Evolutionary conservation across 2,797 vertebrate genomes (phyloP).

Genomic region (Takifugu rubripes): DNA sequence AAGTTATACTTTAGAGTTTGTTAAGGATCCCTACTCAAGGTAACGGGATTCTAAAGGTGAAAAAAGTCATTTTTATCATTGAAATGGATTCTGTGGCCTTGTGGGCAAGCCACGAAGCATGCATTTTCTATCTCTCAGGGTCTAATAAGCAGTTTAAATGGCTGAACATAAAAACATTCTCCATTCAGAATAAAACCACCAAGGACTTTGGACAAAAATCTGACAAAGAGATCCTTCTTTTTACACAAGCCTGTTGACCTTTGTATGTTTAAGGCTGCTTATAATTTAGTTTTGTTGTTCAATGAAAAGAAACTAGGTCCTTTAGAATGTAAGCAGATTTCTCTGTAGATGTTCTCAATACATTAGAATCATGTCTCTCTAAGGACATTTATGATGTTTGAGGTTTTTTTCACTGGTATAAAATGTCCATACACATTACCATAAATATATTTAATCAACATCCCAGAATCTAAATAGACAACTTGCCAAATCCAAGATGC

Average conservation of each 20-base stretch:
- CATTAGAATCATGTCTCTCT: too few species aligned
- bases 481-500: too few species aligned
- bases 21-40: constrained; percentile 7
- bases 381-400: too few species aligned
- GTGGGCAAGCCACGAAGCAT: constrained; percentile 14
- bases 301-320: too few species aligned
- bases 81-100: constrained; percentile 6
- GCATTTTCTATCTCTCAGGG: constrained; percentile 17
- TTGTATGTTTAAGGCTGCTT: not conserved
- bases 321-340: too few species aligned
- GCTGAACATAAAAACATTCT: constrained; percentile 3
- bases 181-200: constrained; percentile 13
- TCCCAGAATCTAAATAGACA: too few species aligned
- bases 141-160: constrained; percentile 17
- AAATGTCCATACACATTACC: too few species aligned
- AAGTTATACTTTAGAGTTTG: not conserved
- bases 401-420: too few species aligned
- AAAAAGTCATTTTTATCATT: not conserved
- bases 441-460: too few species aligned
- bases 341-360: too few species aligned
- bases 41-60: not conserved
- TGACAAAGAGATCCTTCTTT: constrained; percentile 1
- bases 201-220: constrained; percentile 23
- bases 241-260: constrained; percentile 6
- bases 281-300: too few species aligned